Conservation (phyloP, 1,140 invertebrate genomes). For the Drosophila ercepeae region DNA sequence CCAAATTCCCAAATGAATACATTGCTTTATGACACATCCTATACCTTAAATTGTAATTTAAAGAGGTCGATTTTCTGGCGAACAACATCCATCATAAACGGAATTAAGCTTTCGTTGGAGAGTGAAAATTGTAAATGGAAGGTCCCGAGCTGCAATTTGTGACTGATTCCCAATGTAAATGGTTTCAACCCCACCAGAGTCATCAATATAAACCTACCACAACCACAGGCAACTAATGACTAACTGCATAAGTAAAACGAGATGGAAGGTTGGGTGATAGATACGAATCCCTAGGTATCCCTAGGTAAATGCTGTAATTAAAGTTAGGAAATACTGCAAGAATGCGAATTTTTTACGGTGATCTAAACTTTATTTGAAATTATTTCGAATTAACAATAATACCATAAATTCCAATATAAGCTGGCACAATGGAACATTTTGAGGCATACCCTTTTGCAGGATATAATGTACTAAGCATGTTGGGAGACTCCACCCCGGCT, state of each 20-base stretch:
- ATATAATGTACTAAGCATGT: constrained; percentile 38
- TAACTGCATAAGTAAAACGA: constrained; percentile 27
- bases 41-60: too few relatives aligned
- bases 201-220: constrained; percentile 39
- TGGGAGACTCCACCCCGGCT: constrained; percentile 2
- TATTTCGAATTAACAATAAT: not conserved
- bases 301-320: not conserved
- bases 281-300: not conserved
- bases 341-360: not conserved
- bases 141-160: constrained; percentile 2
- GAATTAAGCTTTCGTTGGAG: constrained; percentile 13
- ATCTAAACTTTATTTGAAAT: not conserved
- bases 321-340: too few relatives aligned
- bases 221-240: constrained; percentile 44
- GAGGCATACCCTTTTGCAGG: constrained; percentile 1
- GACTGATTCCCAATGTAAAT: constrained; percentile 26
- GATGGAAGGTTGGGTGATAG: not conserved
- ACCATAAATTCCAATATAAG: not conserved
- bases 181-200: constrained; percentile 17
- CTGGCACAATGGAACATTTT: not conserved
- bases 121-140: not conserved
- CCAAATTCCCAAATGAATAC: too few relatives aligned
- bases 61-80: too few relatives aligned
- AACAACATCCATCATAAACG: not conserved
- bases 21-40: too few relatives aligned